Conservation (phyloP, 2,797 vertebrate species). For the Myripristis jacobus region DNA sequence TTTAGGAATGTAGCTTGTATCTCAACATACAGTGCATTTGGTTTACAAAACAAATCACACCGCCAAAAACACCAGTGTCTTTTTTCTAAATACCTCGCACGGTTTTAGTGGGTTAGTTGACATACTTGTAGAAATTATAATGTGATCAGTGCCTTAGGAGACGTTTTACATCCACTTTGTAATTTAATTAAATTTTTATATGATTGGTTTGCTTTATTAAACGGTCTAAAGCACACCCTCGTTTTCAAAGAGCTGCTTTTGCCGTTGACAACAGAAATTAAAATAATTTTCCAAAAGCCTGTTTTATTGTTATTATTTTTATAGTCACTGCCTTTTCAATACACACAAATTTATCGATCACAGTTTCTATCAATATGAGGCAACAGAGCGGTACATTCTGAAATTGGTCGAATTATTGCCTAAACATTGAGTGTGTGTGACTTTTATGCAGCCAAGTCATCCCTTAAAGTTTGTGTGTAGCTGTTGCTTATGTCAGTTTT, state of each 20-base stretch:
- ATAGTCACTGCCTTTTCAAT: no score
- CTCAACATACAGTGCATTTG: conserved; percentile 24
- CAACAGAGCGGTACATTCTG: neutral
- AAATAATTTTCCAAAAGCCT: no score
- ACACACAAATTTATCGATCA: no score
- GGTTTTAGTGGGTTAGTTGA: conserved; percentile 37
- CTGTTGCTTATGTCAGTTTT: no score
- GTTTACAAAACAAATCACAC: conserved; percentile 39
- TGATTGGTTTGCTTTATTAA: conserved; percentile 30
- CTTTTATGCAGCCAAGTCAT: no score
- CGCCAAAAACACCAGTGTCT: conserved; percentile 25
- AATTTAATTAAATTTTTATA: conserved; percentile 39
- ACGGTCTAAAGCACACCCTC: conserved; percentile 6
- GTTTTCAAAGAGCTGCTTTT: neutral
- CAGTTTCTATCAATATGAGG: neutral
- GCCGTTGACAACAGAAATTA: neutral
- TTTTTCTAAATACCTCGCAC: neutral
- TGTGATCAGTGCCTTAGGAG: conserved; percentile 45
- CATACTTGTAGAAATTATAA: conserved; percentile 38
- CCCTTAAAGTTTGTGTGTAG: no score
- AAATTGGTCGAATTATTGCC: neutral
- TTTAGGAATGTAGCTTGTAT: conserved; percentile 9
- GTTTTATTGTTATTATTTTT: no score
- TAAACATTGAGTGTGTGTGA: no score
- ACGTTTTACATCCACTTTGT: conserved; percentile 27